Evolutionary conservation across 2,888 invertebrate species (phyloP), one percentile per base, ranked within the genome.

Genomic region (Zygaena filipendulae): DNA sequence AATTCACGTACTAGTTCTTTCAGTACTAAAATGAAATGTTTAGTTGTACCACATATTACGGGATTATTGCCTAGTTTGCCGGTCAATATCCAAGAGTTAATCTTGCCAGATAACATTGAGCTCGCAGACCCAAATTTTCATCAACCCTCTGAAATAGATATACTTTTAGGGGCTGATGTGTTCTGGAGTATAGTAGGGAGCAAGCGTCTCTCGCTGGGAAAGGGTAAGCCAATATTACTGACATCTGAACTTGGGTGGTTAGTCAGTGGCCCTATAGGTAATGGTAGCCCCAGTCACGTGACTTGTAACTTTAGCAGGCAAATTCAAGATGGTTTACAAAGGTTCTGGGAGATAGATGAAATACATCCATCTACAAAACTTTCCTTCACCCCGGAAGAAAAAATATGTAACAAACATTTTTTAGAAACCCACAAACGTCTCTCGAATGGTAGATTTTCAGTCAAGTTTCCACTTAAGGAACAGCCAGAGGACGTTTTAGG

Each of bases 391-490:
- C n/a, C n/a, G n/a, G n/a, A n/a, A n/a, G n/a, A n/a, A n/a, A n/a
- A n/a, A n/a, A n/a, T n/a, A n/a, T n/a, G n/a, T n/a, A n/a, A n/a
- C n/a, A n/a, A n/a, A n/a, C n/a, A n/a, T n/a, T n/a, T n/a, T n/a
- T n/a, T n/a, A n/a, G n/a, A n/a, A n/a, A n/a, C n/a, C n/a, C n/a
- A n/a, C n/a, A n/a, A n/a, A n/a, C n/a, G n/a, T n/a, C n/a, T n/a
- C n/a, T n/a, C n/a, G n/a, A n/a, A n/a, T n/a, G n/a, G n/a, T n/a
- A n/a, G 40, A 21, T 43, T 42, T 27, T 34, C 21, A 2, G 43
- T 40, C 2, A 23, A 16, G 9, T 33, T 40, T 13, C 45, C 39
- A 2, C 26, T 42, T 3, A 23, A 14, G 2, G 40, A 40, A 25
- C n/a, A n/a, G n/a, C 41, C 37, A 7, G 35, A 38, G n/a, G 13